Evolutionary conservation across 2,888 invertebrate genomes (phyloP).

Genomic region (Nemoura dubitans): DNA sequence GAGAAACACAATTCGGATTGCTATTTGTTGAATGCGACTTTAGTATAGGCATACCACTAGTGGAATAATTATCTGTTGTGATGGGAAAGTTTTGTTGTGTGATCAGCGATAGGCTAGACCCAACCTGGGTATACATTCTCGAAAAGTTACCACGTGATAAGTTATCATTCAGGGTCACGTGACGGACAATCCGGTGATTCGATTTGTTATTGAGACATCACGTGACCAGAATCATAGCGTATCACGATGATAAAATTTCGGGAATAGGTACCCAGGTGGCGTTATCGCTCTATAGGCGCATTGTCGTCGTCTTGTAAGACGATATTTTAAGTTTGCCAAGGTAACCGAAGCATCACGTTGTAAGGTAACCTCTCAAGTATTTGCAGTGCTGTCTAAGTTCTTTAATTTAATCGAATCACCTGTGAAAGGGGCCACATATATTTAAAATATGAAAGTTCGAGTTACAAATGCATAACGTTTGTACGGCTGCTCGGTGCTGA

Average conservation of each 20-base stretch:
- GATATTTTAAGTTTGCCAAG: background rate
- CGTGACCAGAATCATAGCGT: no score
- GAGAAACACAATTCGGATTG: background rate
- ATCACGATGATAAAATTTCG: no score
- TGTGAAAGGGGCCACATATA: background rate
- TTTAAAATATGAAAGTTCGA: conserved; percentile 2
- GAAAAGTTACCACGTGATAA: no score
- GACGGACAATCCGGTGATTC: no score
- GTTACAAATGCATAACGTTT: conserved; percentile 17
- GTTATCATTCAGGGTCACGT: no score
- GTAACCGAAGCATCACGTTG: background rate
- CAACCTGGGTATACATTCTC: no score
- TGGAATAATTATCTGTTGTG: background rate
- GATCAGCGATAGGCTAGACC: background rate
- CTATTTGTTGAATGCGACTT: background rate
- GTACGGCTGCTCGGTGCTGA: background rate
- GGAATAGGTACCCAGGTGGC: no score
- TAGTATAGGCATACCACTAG: background rate
- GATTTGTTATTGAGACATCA: no score
- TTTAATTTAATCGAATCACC: conserved; percentile 2
- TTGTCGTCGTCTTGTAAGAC: background rate
- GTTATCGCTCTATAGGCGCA: no score
- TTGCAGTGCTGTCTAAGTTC: conserved; percentile 7
- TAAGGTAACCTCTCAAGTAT: conserved; percentile 5
- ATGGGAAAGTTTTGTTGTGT: background rate